Evolutionary conservation across 2,888 invertebrate genomes (phyloP).

Genomic region (Cerastoderma edule): DNA sequence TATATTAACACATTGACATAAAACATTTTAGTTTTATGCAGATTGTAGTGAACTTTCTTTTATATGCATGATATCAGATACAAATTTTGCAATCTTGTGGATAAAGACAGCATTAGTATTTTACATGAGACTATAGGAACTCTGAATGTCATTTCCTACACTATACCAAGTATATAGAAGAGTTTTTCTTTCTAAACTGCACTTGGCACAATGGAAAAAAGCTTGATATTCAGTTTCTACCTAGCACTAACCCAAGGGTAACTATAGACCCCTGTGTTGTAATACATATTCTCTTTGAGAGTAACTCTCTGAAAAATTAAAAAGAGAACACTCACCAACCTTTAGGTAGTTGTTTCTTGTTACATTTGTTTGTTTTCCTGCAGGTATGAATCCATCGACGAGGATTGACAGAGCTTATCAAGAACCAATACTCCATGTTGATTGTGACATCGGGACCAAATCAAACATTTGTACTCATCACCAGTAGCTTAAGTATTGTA

Average conservation of each 20-base stretch:
- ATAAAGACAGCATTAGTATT: too few relatives aligned
- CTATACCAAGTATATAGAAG: too few relatives aligned
- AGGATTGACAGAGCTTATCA: constrained; percentile 26
- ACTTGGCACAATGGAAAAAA: neutral
- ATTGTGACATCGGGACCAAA: constrained; percentile 21
- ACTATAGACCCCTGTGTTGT: neutral
- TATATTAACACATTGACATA: too few relatives aligned
- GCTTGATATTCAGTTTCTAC: neutral
- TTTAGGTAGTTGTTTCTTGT: neutral
- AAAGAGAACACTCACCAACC: neutral
- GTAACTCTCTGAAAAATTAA: neutral
- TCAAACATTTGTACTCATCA: neutral
- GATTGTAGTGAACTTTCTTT: too few relatives aligned
- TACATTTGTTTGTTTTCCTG: constrained; percentile 22
- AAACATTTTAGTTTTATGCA: too few relatives aligned
- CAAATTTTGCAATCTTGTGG: too few relatives aligned
- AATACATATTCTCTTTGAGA: neutral
- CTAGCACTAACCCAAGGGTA: neutral
- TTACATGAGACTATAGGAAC: too few relatives aligned
- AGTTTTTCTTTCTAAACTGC: too few relatives aligned
- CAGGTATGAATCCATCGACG: constrained; percentile 55
- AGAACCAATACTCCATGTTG: constrained; percentile 15
- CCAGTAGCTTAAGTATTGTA: too few relatives aligned
- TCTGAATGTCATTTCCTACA: too few relatives aligned
- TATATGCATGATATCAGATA: too few relatives aligned